Conservation (phyloP, 2,113 vertebrate genomes). For the Lagopus leucura region DNA sequence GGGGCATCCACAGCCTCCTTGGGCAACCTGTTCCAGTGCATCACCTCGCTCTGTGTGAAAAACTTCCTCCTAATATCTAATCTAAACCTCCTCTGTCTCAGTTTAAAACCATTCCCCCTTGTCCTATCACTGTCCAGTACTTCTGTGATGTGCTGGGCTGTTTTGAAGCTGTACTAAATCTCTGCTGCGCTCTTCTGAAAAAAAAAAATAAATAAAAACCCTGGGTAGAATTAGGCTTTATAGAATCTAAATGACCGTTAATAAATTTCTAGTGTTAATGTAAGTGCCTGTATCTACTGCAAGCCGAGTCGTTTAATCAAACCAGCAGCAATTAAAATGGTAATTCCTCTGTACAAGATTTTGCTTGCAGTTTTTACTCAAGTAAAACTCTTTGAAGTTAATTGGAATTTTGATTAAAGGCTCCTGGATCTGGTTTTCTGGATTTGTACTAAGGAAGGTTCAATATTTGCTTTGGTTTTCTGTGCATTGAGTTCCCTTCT, state of each 20-base stretch:
- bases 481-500: background rate
- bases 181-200: background rate
- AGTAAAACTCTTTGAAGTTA: slow-evolving; percentile 63
- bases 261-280: slow-evolving; percentile 35
- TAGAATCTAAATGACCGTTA: slow-evolving; percentile 42
- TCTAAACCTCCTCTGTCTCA: too few relatives aligned
- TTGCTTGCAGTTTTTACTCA: slow-evolving; percentile 41
- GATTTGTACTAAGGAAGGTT: slow-evolving; percentile 50
- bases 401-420: slow-evolving; percentile 67
- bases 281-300: slow-evolving; percentile 46
- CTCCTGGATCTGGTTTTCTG: slow-evolving; percentile 43
- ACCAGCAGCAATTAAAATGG: slow-evolving; percentile 63
- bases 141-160: background rate
- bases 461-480: slow-evolving; percentile 71
- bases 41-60: too few relatives aligned
- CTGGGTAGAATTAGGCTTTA: slow-evolving; percentile 10
- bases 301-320: slow-evolving; percentile 28
- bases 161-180: background rate
- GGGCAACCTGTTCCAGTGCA: too few relatives aligned
- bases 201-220: background rate
- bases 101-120: too few relatives aligned
- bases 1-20: too few relatives aligned
- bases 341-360: slow-evolving; percentile 42
- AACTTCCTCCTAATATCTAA: too few relatives aligned
- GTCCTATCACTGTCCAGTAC: background rate